Evolutionary conservation across 2,113 vertebrate genomes (phyloP).

Genomic region (Turnix velox): DNA sequence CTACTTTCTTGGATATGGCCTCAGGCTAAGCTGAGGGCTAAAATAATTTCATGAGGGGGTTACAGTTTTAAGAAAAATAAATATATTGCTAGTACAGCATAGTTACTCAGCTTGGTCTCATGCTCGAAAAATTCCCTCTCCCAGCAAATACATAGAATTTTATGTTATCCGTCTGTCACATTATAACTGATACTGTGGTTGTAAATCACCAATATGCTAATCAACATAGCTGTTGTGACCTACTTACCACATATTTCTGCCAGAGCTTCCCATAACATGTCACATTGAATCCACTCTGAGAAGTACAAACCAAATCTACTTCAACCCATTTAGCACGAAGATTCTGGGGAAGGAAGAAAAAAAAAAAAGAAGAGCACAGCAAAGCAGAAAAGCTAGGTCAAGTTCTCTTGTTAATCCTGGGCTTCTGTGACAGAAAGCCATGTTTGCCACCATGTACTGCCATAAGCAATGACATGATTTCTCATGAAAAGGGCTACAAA

Average conservation of each 20-base stretch:
- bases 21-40: constrained; percentile 74
- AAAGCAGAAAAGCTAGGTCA: constrained; percentile 51
- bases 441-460: constrained; percentile 15
- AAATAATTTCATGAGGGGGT: constrained; percentile 69
- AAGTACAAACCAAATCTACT: constrained; percentile 44
- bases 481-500: constrained; percentile 29
- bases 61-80: constrained; percentile 56
- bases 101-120: constrained; percentile 23
- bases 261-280: constrained; percentile 47
- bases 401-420: constrained; percentile 41
- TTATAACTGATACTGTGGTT: constrained; percentile 37
- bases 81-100: constrained; percentile 9
- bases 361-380: not conserved
- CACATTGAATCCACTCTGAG: constrained; percentile 51
- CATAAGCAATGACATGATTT: constrained; percentile 47
- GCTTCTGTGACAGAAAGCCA: constrained; percentile 16
- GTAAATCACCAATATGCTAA: constrained; percentile 60
- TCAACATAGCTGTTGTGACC: constrained; percentile 69
- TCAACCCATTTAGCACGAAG: constrained; percentile 52
- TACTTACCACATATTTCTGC: constrained; percentile 67
- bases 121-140: constrained; percentile 32
- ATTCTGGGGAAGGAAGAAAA: not conserved
- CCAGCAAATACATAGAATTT: not conserved
- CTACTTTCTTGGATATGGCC: constrained; percentile 74
- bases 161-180: not conserved